Base-by-base conservation (phyloP, 2,797 vertebrate genomes). In the Falco cherrug region DNA sequence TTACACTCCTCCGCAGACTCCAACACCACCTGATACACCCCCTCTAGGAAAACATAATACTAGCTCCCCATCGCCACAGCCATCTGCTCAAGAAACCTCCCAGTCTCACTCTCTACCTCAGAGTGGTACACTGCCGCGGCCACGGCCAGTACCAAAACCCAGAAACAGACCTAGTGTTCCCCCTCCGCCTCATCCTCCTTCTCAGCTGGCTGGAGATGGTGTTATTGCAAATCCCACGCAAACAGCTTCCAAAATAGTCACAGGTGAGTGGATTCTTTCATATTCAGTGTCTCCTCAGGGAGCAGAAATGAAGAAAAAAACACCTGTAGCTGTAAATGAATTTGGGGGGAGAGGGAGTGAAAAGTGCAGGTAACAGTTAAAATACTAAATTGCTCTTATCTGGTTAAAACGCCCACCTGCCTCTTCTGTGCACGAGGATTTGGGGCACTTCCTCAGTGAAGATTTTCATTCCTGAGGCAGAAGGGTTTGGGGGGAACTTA, bases 121-220 rank as follows among this genome's bases (percentile, higher is more conserved):
- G 51, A 91, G 98, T 0, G 99, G 99, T 43, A 99, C 99, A 1
- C 96, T 99, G 26, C 98, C 98, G 0, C 98, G 99, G 67, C 99
- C 98, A 0, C 98, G 99, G 70, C 99, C 99, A 0, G 99, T 99
- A 63, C 99, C 99, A 25, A 99, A 99, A 79, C 99, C 99, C 24
- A 96, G 99, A 50, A 99, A 99, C 97, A 98, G 99, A 48, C 99
- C 99, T 74, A 99, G 87, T 14, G 50, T 99, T 70, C 99, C 99
- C 1, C 99, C 99, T 2, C 99, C 99, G 0, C 99, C 99, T 0
- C 99, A 99, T 75, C 99, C 99, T 26, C 98, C 97, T 26, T 56
- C 97, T 6, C 97, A 96, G 16, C 28, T 56, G 7, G 41, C 96
- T 2, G 96, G 85, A 41, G 97, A 98, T 0, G 97, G 96, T 4